Evolutionary conservation across 2,797 vertebrate species (phyloP).

Genomic region (Pempheris klunzingeri): DNA sequence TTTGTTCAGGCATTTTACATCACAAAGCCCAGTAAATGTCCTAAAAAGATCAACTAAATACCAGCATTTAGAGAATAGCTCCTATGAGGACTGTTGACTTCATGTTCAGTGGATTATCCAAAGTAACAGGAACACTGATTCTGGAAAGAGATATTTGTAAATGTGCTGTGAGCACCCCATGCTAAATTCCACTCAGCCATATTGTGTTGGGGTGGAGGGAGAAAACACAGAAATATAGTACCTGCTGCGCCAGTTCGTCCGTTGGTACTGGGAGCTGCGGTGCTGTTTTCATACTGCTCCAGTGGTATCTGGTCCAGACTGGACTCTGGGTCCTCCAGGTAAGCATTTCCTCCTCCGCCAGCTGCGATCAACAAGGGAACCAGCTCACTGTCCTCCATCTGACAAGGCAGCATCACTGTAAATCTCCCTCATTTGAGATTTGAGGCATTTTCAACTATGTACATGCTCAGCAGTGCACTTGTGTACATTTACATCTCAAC

Average conservation of each 20-base stretch:
- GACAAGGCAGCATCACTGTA: slow-evolving; percentile 25
- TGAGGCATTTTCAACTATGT: background rate
- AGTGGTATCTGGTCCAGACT: slow-evolving; percentile 77
- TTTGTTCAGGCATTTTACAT: background rate
- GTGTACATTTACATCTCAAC: background rate
- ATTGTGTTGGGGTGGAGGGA: too few species aligned
- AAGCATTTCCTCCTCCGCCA: slow-evolving; percentile 93
- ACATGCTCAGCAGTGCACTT: background rate
- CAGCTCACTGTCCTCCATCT: slow-evolving; percentile 83
- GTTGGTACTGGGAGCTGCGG: slow-evolving; percentile 80
- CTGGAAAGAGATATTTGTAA: background rate
- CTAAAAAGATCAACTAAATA: background rate
- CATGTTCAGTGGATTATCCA: background rate
- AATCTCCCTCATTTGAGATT: slow-evolving; percentile 1
- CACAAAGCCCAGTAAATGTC: background rate
- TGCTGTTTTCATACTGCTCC: slow-evolving; percentile 91
- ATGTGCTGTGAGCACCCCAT: background rate
- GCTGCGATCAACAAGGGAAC: slow-evolving; percentile 92
- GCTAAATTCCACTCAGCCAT: background rate
- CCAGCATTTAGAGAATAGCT: background rate
- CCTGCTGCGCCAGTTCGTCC: slow-evolving; percentile 90
- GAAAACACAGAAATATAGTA: slow-evolving; percentile 54
- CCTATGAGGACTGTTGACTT: too few species aligned
- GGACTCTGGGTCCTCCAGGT: slow-evolving; percentile 87
- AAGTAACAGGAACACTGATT: background rate